These are phyloP conservation scores for Steromphala cineraria DNA, from an alignment of 2,888 invertebrate genomes.

Conservation along the genomic window DNA sequence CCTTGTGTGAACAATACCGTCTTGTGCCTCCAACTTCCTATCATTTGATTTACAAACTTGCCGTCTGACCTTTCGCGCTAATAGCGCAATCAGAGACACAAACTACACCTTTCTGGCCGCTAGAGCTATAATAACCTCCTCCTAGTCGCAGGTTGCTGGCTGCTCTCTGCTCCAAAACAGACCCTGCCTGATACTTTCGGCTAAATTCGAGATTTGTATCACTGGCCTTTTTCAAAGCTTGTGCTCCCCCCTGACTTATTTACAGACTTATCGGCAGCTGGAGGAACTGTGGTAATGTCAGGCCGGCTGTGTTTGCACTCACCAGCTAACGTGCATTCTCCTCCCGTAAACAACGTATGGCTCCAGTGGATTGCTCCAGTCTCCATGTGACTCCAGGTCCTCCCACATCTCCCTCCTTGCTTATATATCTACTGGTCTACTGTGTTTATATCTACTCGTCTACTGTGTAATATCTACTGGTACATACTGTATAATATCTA, in stretches of 20 bases:
- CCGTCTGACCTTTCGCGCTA: not conserved
- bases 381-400: no score
- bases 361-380: no score
- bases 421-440: no score
- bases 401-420: no score
- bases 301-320: not conserved
- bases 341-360: not conserved
- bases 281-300: not conserved
- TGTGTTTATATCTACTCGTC: no score
- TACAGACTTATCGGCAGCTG: not conserved
- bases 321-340: not conserved
- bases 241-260: not conserved
- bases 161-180: not conserved
- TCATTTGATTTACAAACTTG: slow-evolving; percentile 8
- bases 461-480: no score
- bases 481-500: no score
- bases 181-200: not conserved
- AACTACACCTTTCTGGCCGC: not conserved
- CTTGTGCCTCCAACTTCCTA: not conserved
- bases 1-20: not conserved
- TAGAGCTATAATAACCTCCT: not conserved
- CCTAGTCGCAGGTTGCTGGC: not conserved
- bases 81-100: not conserved
- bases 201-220: not conserved
- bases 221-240: not conserved